phyloP scores from a whole-genome alignment of 2,888 invertebrate species.

The Acanthosepion pharaonis region DNA sequence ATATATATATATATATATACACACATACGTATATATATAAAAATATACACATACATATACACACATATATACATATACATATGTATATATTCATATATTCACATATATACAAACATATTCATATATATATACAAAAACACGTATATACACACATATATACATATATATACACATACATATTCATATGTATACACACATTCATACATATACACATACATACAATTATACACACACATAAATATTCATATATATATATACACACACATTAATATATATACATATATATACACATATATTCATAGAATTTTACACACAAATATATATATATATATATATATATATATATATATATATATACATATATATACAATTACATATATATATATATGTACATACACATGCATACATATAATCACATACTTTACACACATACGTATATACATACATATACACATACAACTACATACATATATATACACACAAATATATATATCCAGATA shows the following conservation, averaged over 20 bases:
- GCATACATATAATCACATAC: too few species aligned
- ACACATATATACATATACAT: not conserved
- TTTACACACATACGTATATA: not conserved
- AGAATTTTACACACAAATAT: too few species aligned
- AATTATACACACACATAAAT: conserved; percentile 1
- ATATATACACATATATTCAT: not conserved
- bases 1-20: too few species aligned
- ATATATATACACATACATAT: not conserved
- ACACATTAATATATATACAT: not conserved
- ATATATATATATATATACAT: too few species aligned
- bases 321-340: not conserved
- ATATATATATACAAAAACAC: not conserved
- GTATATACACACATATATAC: not conserved
- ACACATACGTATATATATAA: too few species aligned
- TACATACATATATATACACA: not conserved
- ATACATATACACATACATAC: not conserved
- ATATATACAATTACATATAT: too few species aligned
- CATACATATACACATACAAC: not conserved
- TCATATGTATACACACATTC: not conserved
- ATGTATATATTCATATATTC: too few species aligned
- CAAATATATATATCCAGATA: not conserved
- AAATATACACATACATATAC: too few species aligned
- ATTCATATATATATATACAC: not conserved
- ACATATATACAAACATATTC: not conserved
- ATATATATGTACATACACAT: too few species aligned